Evolutionary conservation across 2,888 invertebrate species (phyloP).

Genomic region (Lacanobia wlatinum): DNA sequence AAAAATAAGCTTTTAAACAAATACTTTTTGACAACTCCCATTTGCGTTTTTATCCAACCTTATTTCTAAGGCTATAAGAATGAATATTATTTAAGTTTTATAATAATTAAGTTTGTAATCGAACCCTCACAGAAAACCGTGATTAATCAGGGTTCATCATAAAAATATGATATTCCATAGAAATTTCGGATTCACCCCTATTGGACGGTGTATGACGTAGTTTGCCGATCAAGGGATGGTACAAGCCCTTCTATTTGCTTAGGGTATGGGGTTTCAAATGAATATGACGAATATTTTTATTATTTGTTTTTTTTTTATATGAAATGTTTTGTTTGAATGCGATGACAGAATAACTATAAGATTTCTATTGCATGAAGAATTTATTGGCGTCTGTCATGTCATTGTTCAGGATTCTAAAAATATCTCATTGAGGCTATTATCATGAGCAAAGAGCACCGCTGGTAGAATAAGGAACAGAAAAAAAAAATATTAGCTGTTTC

Average conservation of each 20-base stretch:
- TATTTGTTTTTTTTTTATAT: slow-evolving; percentile 1
- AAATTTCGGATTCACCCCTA: slow-evolving; percentile 54
- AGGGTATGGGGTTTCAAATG: slow-evolving; percentile 37
- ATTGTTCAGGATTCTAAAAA: not conserved
- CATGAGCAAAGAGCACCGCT: too few relatives aligned
- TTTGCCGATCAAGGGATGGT: slow-evolving; percentile 60
- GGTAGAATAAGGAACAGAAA: too few relatives aligned
- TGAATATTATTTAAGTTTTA: slow-evolving; percentile 11
- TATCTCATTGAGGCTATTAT: too few relatives aligned
- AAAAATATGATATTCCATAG: slow-evolving; percentile 70
- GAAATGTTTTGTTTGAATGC: not conserved
- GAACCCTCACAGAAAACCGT: slow-evolving; percentile 51
- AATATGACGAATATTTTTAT: slow-evolving; percentile 50
- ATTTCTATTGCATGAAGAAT: slow-evolving; percentile 4
- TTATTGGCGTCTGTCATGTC: slow-evolving; percentile 1
- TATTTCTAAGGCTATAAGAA: not conserved
- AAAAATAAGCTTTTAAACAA: slow-evolving; percentile 65
- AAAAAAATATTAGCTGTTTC: too few relatives aligned
- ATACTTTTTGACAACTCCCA: slow-evolving; percentile 43
- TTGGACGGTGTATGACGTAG: slow-evolving; percentile 51
- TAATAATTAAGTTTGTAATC: slow-evolving; percentile 32
- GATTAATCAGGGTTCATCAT: slow-evolving; percentile 66
- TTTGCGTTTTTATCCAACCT: not conserved
- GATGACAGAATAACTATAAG: slow-evolving; percentile 15
- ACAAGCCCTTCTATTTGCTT: slow-evolving; percentile 38